Percentiles rank a stretch among this genome's conserved stretches.
Evolutionary conservation across 2,113 vertebrate genomes (phyloP).

Genomic region (Silurus glanis): DNA sequence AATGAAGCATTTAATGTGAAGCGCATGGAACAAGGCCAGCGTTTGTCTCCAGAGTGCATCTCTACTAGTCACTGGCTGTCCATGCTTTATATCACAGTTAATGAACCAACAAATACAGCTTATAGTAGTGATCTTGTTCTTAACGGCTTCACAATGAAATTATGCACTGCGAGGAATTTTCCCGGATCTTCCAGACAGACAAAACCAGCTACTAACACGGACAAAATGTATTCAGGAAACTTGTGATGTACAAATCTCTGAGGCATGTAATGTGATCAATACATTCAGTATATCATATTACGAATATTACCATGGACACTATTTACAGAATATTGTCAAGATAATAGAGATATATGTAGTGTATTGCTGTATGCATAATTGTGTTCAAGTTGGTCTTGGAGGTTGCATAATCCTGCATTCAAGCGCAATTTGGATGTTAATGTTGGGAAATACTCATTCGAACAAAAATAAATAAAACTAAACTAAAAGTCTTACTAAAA

Average conservation of each 20-base stretch:
- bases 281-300: neutral
- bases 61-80: conserved; percentile 50
- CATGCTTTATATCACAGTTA: conserved; percentile 42
- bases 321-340: neutral
- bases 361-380: neutral
- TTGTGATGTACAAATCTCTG: neutral
- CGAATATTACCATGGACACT: neutral
- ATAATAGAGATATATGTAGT: neutral
- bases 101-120: conserved; percentile 42
- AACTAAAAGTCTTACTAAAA: neutral
- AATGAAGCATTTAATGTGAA: conserved; percentile 42
- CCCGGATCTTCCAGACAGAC: neutral
- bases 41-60: conserved; percentile 37
- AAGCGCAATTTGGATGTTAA: neutral
- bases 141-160: conserved; percentile 23
- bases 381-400: neutral
- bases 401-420: neutral
- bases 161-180: conserved; percentile 4
- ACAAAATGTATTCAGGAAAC: neutral
- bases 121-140: conserved; percentile 42
- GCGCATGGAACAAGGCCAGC: conserved; percentile 29
- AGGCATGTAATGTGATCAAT: neutral
- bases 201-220: neutral
- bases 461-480: no score
- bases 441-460: neutral